These are phyloP conservation scores for Chloroclystis v-ata DNA, from an alignment of 2,888 invertebrate genomes.

Conservation along the genomic window DNA sequence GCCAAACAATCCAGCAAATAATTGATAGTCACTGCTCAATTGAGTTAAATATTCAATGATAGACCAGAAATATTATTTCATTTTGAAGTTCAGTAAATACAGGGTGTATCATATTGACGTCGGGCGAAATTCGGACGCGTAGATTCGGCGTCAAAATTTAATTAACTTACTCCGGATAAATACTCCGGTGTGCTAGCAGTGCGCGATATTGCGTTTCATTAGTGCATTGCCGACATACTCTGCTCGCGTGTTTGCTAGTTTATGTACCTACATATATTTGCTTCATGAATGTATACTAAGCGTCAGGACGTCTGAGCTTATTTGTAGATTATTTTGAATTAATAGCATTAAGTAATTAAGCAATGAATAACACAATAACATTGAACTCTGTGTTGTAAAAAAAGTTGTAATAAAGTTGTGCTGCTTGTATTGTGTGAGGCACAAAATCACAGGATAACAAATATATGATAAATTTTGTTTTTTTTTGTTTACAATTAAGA, in stretches of 20 bases:
- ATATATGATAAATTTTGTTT: no score
- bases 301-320: background rate
- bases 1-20: slow-evolving; percentile 25
- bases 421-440: no score
- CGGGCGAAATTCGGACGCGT: slow-evolving; percentile 22
- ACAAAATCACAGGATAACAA: no score
- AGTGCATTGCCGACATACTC: slow-evolving; percentile 30
- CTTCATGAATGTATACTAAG: slow-evolving; percentile 4
- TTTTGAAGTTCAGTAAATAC: slow-evolving; percentile 27
- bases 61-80: slow-evolving; percentile 25
- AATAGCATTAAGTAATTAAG: no score
- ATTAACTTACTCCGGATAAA: slow-evolving; percentile 47
- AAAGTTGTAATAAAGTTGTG: no score
- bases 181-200: slow-evolving; percentile 23
- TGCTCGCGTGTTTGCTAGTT: slow-evolving; percentile 27
- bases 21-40: slow-evolving; percentile 30
- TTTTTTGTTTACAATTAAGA: no score
- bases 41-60: slow-evolving; percentile 32
- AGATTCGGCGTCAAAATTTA: slow-evolving; percentile 52
- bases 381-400: no score
- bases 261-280: slow-evolving; percentile 8
- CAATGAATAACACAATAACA: no score
- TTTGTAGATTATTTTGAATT: no score
- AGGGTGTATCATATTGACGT: slow-evolving; percentile 22
- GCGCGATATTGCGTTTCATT: slow-evolving; percentile 40